phyloP scores from a whole-genome alignment of 2,113 vertebrate genomes.

The Cricetomys ansorgei region DNA sequence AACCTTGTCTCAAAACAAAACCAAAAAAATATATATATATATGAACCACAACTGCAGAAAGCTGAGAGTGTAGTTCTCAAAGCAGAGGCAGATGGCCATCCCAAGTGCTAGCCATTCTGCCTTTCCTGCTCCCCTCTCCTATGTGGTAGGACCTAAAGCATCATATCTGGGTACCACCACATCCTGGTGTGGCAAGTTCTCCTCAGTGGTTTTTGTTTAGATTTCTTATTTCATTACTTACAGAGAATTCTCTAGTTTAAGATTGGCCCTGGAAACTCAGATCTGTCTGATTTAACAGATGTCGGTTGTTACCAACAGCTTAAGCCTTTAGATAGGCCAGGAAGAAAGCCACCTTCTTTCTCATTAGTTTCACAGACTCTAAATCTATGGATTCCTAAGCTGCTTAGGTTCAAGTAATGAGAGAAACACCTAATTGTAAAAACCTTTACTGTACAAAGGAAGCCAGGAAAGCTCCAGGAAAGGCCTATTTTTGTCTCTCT shows the following conservation, averaged over 20 bases:
- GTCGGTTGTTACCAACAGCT: not conserved
- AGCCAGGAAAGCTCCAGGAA: not conserved
- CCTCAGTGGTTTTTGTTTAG: not conserved
- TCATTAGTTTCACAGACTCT: not conserved
- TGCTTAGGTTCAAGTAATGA: not conserved
- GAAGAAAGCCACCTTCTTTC: not conserved
- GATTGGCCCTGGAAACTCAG: not conserved
- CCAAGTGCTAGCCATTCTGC: not conserved
- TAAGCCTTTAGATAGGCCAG: not conserved
- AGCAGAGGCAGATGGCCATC: not conserved
- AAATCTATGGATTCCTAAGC: not conserved
- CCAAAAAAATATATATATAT: not conserved
- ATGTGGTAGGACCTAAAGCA: rapidly evolving
- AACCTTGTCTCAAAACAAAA: not conserved
- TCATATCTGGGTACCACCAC: not conserved
- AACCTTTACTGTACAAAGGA: not conserved
- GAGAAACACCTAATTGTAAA: not conserved
- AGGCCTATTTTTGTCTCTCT: not conserved
- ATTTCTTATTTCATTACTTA: not conserved
- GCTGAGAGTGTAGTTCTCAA: not conserved
- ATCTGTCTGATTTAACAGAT: not conserved
- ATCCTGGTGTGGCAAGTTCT: not conserved
- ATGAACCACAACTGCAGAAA: not conserved
- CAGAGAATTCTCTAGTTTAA: not conserved
- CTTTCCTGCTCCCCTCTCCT: not conserved